A percentile compares a stretch with the other conserved stretches of the same genome.
These are phyloP conservation scores for Ictalurus punctatus DNA, from an alignment of 2,113 vertebrate species.

Conservation along the genomic window DNA sequence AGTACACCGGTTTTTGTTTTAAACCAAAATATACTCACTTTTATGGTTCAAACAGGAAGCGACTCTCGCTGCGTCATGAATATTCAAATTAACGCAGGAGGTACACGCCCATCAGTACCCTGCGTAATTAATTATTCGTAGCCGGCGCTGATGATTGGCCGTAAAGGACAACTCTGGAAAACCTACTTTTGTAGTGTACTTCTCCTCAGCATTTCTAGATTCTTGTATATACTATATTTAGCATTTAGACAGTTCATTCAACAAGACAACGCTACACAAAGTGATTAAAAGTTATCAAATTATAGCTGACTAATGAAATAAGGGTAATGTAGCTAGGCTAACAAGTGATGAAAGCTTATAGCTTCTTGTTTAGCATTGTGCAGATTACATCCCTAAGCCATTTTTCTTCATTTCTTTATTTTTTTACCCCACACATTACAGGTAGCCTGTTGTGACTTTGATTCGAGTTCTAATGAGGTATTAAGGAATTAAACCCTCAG, in stretches of 20 bases:
- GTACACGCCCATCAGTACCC: neutral
- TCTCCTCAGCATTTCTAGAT: neutral
- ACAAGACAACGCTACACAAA: neutral
- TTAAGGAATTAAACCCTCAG: neutral
- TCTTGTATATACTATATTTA: neutral
- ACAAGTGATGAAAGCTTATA: neutral
- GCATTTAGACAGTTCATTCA: neutral
- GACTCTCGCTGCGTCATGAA: neutral
- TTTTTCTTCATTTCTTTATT: neutral
- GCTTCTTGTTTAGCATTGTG: neutral
- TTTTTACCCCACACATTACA: neutral
- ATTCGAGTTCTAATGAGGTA: neutral
- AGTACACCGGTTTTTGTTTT: neutral
- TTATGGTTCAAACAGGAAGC: neutral
- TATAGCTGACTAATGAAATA: neutral
- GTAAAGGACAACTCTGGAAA: neutral
- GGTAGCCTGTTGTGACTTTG: neutral
- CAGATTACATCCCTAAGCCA: neutral
- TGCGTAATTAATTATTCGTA: constrained; percentile 8
- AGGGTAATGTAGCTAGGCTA: neutral
- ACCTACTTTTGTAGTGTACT: neutral
- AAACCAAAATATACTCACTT: neutral
- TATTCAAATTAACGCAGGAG: neutral
- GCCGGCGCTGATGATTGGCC: neutral
- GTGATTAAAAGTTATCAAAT: neutral